Evolutionary conservation across 1,140 invertebrate species (phyloP).

Genomic region (Lepidurus couesii): DNA sequence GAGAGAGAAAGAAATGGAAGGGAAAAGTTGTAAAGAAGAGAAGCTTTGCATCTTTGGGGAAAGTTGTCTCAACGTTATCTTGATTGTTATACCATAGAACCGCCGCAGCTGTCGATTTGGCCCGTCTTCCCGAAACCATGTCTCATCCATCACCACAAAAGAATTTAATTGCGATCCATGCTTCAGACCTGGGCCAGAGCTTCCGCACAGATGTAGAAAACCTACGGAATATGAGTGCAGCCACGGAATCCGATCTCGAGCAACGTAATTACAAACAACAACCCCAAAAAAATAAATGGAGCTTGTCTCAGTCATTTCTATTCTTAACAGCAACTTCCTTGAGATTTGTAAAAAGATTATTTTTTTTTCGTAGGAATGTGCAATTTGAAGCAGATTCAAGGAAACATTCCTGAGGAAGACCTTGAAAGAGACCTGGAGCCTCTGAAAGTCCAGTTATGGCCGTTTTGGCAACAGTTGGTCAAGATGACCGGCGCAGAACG

Average conservation of each 20-base stretch:
- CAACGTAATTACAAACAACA: not conserved
- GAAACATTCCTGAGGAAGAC: not conserved
- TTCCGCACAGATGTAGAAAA: not conserved
- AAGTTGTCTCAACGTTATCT: not conserved
- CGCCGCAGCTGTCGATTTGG: not conserved
- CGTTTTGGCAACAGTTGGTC: constrained; percentile 6
- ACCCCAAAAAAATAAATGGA: too few species aligned
- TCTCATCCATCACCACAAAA: constrained; percentile 6
- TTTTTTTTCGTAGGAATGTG: not conserved
- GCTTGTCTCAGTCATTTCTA: too few species aligned
- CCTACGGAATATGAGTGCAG: not conserved
- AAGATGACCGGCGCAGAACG: not conserved
- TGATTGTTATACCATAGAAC: not conserved
- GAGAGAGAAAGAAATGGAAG: too few species aligned
- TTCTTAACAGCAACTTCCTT: too few species aligned
- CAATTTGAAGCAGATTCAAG: not conserved
- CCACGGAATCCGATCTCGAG: not conserved
- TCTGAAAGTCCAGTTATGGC: not conserved
- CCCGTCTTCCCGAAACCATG: not conserved
- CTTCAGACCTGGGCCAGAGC: not conserved
- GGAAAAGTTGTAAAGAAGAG: too few species aligned
- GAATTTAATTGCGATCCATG: constrained; percentile 7
- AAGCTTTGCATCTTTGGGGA: not conserved
- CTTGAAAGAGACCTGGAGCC: not conserved
- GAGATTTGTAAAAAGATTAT: not conserved